A percentile compares a stretch with the other conserved stretches of the same genome.
Evolutionary conservation across 2,797 vertebrate species (phyloP).

Genomic region (Kryptolebias ocellatus): DNA sequence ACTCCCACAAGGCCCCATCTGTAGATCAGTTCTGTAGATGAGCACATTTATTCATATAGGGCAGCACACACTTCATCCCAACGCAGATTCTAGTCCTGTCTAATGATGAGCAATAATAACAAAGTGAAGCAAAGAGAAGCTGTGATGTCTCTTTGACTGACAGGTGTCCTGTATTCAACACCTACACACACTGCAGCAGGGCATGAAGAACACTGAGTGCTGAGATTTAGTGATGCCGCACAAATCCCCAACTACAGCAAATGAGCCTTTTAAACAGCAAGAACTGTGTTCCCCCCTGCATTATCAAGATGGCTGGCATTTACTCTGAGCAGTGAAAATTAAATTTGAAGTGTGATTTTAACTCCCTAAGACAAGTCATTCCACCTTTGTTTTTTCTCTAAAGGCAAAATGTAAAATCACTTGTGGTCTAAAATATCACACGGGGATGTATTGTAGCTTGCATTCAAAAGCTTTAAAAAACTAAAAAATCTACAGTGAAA

Average conservation of each 20-base stretch:
- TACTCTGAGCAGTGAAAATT: constrained; percentile 11
- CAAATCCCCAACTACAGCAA: constrained; percentile 27
- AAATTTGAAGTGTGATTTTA: constrained; percentile 1
- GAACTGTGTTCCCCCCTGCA: background rate
- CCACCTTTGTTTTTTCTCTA: constrained; percentile 6
- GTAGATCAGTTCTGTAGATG: background rate
- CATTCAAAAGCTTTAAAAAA: constrained; percentile 8
- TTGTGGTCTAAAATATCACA: background rate
- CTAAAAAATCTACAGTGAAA: background rate
- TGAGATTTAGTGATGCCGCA: constrained; percentile 25
- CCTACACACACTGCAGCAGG: constrained; percentile 30
- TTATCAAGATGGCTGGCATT: constrained; percentile 21
- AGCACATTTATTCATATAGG: background rate
- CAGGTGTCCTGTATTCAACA: constrained; percentile 36
- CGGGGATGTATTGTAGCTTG: background rate
- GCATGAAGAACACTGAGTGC: constrained; percentile 18
- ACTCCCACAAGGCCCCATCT: background rate
- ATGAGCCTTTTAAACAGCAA: constrained; percentile 33
- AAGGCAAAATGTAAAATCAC: background rate
- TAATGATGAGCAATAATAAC: constrained; percentile 20
- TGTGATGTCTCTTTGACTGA: constrained; percentile 32
- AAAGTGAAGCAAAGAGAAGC: constrained; percentile 10
- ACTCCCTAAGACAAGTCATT: constrained; percentile 12
- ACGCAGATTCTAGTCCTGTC: constrained; percentile 2
- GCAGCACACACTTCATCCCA: constrained; percentile 6